Conservation (phyloP, 2,888 invertebrate genomes). For the Limenitis camilla region DNA sequence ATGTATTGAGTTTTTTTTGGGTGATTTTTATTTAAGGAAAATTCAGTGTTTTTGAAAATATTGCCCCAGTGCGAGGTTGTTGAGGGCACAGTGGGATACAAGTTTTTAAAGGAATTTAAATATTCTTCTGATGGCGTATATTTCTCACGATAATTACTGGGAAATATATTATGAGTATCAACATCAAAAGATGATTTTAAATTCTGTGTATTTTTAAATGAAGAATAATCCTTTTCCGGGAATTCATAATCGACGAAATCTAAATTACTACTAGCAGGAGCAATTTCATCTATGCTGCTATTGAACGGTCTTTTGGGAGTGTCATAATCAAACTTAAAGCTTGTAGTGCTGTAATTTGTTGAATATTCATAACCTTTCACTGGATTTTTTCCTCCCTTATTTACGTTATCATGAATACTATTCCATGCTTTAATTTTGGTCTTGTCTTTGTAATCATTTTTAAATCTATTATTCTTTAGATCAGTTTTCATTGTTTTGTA, state of each 20-base stretch:
- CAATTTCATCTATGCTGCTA: conserved; percentile 45
- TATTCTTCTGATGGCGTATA: conserved; percentile 44
- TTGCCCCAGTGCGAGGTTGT: conserved; percentile 55
- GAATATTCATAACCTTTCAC: conserved; percentile 54
- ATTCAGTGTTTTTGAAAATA: conserved; percentile 46
- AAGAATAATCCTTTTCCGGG: conserved; percentile 43
- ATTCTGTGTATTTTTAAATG: conserved; percentile 47
- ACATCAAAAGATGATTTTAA: conserved; percentile 39
- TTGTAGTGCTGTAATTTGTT: conserved; percentile 51
- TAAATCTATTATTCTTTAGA: conserved; percentile 30
- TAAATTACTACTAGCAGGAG: conserved; percentile 54
- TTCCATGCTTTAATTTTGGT: conserved; percentile 45
- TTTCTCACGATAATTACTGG: conserved; percentile 36
- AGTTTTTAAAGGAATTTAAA: conserved; percentile 45
- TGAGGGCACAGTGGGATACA: conserved; percentile 41
- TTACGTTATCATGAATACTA: conserved; percentile 31
- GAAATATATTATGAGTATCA: conserved; percentile 35
- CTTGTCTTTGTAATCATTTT: conserved; percentile 46
- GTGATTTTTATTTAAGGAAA: conserved; percentile 41
- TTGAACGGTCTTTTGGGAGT: conserved; percentile 43
- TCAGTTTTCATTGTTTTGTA: conserved; percentile 33
- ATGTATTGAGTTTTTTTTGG: conserved; percentile 41
- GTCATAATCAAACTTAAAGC: conserved; percentile 47
- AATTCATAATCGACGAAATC: conserved; percentile 46
- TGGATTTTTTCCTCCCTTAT: conserved; percentile 44